Evolutionary conservation across 1,140 invertebrate genomes (phyloP).

Genomic region (Helicoverpa armigera): DNA sequence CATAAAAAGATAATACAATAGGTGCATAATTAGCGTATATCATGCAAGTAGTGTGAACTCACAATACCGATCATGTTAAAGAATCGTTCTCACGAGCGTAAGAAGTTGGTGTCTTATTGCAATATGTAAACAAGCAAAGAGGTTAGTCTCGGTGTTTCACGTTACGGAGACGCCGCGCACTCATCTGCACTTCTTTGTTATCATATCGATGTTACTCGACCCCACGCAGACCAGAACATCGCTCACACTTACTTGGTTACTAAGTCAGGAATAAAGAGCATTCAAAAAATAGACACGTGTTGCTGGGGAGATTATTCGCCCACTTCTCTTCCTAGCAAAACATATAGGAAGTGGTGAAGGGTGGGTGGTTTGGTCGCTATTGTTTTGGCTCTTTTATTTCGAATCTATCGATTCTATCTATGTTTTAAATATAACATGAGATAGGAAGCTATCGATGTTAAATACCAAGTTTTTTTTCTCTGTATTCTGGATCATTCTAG

Average conservation of each 20-base stretch:
- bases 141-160: slow-evolving; percentile 31
- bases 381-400: too few species aligned
- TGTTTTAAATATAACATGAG: too few species aligned
- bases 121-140: slow-evolving; percentile 51
- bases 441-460: too few species aligned
- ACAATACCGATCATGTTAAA: slow-evolving; percentile 42
- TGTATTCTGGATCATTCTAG: too few species aligned
- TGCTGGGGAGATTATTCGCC: too few species aligned
- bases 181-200: slow-evolving; percentile 46
- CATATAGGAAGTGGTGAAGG: too few species aligned
- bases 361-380: too few species aligned
- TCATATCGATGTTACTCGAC: slow-evolving; percentile 38
- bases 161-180: slow-evolving; percentile 20
- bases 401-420: too few species aligned
- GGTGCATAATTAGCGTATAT: slow-evolving; percentile 6
- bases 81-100: slow-evolving; percentile 48
- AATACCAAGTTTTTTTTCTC: too few species aligned
- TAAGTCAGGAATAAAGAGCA: not conserved
- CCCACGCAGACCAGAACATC: not conserved
- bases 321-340: too few species aligned
- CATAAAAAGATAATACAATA: slow-evolving; percentile 20
- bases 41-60: slow-evolving; percentile 17
- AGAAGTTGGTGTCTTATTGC: slow-evolving; percentile 48
- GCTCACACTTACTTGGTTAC: not conserved
- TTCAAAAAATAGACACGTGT: too few species aligned